Evolutionary conservation across 2,888 invertebrate genomes (phyloP).

Genomic region (Agrochola macilenta): DNA sequence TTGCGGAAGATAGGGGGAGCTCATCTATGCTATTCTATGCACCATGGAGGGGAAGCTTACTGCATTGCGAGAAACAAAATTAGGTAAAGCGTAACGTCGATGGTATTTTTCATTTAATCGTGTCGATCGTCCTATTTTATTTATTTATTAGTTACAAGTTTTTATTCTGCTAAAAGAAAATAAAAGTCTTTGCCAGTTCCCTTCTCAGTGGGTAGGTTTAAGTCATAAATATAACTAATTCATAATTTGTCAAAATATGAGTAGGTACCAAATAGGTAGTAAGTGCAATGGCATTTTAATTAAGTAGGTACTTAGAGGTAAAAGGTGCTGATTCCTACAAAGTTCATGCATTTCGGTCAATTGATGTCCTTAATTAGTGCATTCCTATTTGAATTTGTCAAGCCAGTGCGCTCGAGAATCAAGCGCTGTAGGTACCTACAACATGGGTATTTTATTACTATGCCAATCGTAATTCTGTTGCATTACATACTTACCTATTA

Average conservation of each 20-base stretch:
- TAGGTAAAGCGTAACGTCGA: background rate
- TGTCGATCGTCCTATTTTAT: background rate
- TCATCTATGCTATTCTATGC: slow-evolving; percentile 36
- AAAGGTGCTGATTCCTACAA: slow-evolving; percentile 30
- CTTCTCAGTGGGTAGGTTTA: background rate
- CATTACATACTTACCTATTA: background rate
- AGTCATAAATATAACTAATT: too few relatives aligned
- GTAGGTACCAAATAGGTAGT: background rate
- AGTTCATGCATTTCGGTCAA: slow-evolving; percentile 55
- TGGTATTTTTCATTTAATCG: background rate
- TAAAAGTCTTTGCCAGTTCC: background rate
- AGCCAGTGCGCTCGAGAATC: slow-evolving; percentile 33
- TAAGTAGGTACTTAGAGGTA: background rate
- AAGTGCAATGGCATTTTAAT: slow-evolving; percentile 17
- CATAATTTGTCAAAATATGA: slow-evolving; percentile 3
- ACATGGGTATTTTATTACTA: slow-evolving; percentile 10
- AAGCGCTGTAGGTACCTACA: slow-evolving; percentile 7
- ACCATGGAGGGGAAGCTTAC: background rate
- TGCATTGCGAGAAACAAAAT: slow-evolving; percentile 18
- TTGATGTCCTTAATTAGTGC: slow-evolving; percentile 57
- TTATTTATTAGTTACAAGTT: background rate
- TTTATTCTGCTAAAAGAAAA: background rate
- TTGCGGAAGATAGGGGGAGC: slow-evolving; percentile 61
- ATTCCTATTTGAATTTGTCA: slow-evolving; percentile 54
- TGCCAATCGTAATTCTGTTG: slow-evolving; percentile 13